Conservation (phyloP, 92 coral and sea anemone genomes). For the Parazoanthus atlanticus region DNA sequence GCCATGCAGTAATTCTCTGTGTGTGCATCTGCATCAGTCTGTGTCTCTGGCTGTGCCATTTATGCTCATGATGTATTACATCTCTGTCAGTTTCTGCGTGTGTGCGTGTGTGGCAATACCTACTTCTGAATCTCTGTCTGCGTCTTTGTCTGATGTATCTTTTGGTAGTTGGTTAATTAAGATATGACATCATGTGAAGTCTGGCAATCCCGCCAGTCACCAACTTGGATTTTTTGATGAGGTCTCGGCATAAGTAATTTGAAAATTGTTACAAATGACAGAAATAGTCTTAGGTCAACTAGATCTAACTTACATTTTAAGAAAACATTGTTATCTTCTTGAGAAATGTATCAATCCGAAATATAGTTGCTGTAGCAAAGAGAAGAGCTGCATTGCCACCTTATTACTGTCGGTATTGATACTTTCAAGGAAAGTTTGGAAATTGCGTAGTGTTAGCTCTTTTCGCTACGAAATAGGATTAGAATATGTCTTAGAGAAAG, state of each 20-base stretch:
- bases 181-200: background rate
- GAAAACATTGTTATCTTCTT: no score
- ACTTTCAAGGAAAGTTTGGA: no score
- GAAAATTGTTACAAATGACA: no score
- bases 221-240: no score
- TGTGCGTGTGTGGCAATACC: background rate
- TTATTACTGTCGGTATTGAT: no score
- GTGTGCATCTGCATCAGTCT: background rate
- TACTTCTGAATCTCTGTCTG: background rate
- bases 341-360: background rate
- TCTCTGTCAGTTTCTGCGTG: background rate
- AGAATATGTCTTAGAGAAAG: no score
- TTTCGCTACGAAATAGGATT: no score
- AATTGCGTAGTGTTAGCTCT: no score
- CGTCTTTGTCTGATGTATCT: background rate
- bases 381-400: background rate
- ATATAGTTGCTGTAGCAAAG: background rate
- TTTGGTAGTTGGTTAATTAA: background rate
- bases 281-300: background rate
- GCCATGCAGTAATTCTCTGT: background rate
- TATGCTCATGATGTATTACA: background rate
- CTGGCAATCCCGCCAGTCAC: no score
- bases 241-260: no score
- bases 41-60: background rate
- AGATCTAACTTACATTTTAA: no score